These are phyloP conservation scores for Atherinomorus stipes DNA, from an alignment of 2,113 vertebrate genomes.

Conservation along the genomic window DNA sequence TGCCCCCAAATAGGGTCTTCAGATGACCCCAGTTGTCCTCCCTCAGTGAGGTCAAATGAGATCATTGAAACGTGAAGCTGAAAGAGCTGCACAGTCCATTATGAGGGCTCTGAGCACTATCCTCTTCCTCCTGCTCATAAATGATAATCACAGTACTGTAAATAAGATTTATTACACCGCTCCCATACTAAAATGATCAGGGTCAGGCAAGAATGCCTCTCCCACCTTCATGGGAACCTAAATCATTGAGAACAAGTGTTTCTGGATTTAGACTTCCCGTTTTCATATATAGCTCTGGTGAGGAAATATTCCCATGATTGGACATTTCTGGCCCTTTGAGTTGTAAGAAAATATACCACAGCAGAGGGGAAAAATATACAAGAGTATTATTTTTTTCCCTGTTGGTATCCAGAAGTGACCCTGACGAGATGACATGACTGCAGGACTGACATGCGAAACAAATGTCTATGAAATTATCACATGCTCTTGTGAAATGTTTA, in stretches of 20 bases:
- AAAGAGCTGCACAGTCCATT: background rate
- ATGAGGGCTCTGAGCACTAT: background rate
- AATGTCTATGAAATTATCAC: slow-evolving; percentile 17
- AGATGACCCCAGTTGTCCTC: background rate
- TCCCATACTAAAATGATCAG: slow-evolving; percentile 36
- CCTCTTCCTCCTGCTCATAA: slow-evolving; percentile 12
- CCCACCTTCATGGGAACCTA: slow-evolving; percentile 31
- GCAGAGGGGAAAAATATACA: slow-evolving; percentile 24
- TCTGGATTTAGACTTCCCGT: slow-evolving; percentile 28
- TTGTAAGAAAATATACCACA: slow-evolving; percentile 18
- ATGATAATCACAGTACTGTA: slow-evolving; percentile 40
- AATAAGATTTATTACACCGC: slow-evolving; percentile 36
- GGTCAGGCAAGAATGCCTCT: slow-evolving; percentile 33
- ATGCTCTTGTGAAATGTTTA: background rate
- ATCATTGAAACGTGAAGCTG: background rate
- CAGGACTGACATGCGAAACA: slow-evolving; percentile 6
- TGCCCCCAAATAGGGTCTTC: background rate
- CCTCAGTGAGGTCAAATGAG: background rate
- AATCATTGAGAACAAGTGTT: slow-evolving; percentile 36
- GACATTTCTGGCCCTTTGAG: slow-evolving; percentile 8
- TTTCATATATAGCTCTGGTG: slow-evolving; percentile 39
- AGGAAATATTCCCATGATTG: slow-evolving; percentile 37
- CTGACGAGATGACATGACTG: slow-evolving; percentile 15
- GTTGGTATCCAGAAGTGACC: background rate
- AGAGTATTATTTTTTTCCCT: slow-evolving; percentile 1